Evolutionary conservation across 2,797 vertebrate genomes (phyloP).

Genomic region (Siniperca undulata): DNA sequence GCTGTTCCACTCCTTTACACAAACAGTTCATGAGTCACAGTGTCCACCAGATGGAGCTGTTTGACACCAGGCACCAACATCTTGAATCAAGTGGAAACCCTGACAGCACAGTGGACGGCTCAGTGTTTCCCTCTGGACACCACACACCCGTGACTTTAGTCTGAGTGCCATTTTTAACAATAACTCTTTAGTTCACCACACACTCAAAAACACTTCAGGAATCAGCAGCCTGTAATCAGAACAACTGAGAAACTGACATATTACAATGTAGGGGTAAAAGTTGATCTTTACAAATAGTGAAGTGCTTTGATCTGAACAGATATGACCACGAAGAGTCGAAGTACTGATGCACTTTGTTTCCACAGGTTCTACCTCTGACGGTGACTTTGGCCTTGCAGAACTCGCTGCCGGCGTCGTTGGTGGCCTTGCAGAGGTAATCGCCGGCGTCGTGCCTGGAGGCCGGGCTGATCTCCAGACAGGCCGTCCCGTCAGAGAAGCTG

Average conservation of each 20-base stretch:
- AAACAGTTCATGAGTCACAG: too few species aligned
- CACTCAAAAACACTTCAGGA: too few species aligned
- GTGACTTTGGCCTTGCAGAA: slow-evolving; percentile 94
- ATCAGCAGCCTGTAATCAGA: not conserved
- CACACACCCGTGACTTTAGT: not conserved
- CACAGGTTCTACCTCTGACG: slow-evolving; percentile 88
- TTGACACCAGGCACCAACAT: too few species aligned
- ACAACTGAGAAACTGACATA: too few species aligned
- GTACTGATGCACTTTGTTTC: not conserved
- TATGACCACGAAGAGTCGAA: too few species aligned
- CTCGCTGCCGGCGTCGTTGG: slow-evolving; percentile 92
- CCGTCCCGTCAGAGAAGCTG: slow-evolving; percentile 90
- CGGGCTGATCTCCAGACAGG: slow-evolving; percentile 89
- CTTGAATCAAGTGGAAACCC: too few species aligned
- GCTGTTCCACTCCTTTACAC: too few species aligned
- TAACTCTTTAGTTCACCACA: too few species aligned
- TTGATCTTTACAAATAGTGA: not conserved
- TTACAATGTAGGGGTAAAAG: not conserved
- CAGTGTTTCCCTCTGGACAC: too few species aligned
- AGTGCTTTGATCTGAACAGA: not conserved
- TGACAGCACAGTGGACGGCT: too few species aligned
- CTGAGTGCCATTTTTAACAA: not conserved
- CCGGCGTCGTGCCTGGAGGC: slow-evolving; percentile 89
- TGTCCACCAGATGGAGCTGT: not conserved
- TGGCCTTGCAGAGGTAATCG: slow-evolving; percentile 97